A percentile compares a stretch with the other conserved stretches of the same genome.
These are phyloP conservation scores for Pristionchus entomophagus DNA, from an alignment of 2,888 invertebrate genomes.

Conservation along the genomic window DNA sequence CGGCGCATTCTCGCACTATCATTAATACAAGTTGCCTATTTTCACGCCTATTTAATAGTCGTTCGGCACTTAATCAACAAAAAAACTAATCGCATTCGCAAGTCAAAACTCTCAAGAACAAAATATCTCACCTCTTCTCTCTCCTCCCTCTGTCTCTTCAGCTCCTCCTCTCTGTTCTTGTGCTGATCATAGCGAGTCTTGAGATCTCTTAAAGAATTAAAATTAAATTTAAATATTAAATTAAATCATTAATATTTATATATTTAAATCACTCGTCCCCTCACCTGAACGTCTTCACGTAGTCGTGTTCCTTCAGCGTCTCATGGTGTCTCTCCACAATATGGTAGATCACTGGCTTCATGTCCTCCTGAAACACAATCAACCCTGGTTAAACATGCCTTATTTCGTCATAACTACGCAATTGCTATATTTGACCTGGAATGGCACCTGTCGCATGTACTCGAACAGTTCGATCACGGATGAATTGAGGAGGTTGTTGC, in stretches of 20 bases:
- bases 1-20: not conserved
- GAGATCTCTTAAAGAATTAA: not conserved
- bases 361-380: constrained; percentile 77
- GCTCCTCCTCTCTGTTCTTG: constrained; percentile 59
- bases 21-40: no score
- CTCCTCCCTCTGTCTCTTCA: constrained; percentile 56
- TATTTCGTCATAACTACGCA: not conserved
- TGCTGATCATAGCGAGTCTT: constrained; percentile 59
- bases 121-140: constrained; percentile 25
- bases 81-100: no score
- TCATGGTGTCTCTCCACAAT: constrained; percentile 96
- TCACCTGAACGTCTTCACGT: constrained; percentile 91
- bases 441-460: constrained; percentile 82
- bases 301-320: constrained; percentile 92
- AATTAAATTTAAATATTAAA: not conserved
- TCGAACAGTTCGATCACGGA: constrained; percentile 99
- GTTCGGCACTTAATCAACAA: no score
- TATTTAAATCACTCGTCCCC: not conserved
- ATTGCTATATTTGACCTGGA: no score
- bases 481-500: constrained; percentile 98
- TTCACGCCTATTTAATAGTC: no score
- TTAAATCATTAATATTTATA: not conserved
- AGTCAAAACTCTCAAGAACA: no score
- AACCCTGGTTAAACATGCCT: not conserved
- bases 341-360: constrained; percentile 82